Evolutionary conservation across 2,797 vertebrate genomes (phyloP).

Genomic region (Scleropages formosus): DNA sequence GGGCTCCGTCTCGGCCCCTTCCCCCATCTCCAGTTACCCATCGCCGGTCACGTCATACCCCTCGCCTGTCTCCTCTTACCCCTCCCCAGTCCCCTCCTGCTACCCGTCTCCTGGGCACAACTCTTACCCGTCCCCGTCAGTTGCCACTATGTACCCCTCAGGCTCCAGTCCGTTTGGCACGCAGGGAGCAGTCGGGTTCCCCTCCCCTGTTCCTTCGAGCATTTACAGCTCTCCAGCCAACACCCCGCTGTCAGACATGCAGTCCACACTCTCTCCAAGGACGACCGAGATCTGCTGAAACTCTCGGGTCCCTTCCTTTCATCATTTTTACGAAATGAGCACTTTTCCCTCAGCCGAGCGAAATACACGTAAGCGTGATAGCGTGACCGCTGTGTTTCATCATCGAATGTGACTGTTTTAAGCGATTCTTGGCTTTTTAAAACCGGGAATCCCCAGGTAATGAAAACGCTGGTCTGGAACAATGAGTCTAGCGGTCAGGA

Average conservation of each 20-base stretch:
- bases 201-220: constrained; percentile 65
- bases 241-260: constrained; percentile 89
- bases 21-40: constrained; percentile 80
- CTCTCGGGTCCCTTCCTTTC: constrained; percentile 42
- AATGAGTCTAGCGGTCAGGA: constrained; percentile 62
- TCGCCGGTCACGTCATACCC: constrained; percentile 76
- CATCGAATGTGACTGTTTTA: constrained; percentile 52
- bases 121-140: constrained; percentile 64
- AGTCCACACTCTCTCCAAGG: constrained; percentile 88
- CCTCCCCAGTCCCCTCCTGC: constrained; percentile 84
- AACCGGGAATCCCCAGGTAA: constrained; percentile 50
- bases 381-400: constrained; percentile 51
- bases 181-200: constrained; percentile 13
- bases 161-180: constrained; percentile 34
- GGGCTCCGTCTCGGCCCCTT: constrained; percentile 61
- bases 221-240: constrained; percentile 86
- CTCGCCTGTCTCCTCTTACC: constrained; percentile 73
- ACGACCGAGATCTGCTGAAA: constrained; percentile 96
- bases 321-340: constrained; percentile 64
- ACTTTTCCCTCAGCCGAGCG: constrained; percentile 66
- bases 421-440: constrained; percentile 60
- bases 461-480: constrained; percentile 34
- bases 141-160: constrained; percentile 21
- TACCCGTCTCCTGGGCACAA: constrained; percentile 85
- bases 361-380: constrained; percentile 66